phyloP scores from a whole-genome alignment of 2,888 invertebrate genomes.

The Aproaerema taeniolella region DNA sequence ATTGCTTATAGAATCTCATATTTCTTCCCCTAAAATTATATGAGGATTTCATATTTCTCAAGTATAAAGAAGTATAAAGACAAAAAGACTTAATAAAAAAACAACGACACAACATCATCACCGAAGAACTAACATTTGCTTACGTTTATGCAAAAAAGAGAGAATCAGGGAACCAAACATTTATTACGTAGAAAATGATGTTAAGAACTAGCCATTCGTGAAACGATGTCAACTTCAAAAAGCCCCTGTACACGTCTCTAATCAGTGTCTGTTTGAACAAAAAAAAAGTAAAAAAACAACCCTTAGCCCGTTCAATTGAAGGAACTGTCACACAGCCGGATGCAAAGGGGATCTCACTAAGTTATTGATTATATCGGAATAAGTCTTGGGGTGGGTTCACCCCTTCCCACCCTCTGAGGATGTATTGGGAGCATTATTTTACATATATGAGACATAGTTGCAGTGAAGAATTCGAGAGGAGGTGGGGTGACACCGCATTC shows the following conservation, averaged over 20 bases:
- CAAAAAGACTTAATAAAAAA: no score
- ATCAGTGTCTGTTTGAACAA: conserved; percentile 73
- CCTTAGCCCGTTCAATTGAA: conserved; percentile 62
- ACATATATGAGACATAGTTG: conserved; percentile 75
- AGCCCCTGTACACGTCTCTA: conserved; percentile 54
- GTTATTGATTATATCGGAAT: conserved; percentile 79
- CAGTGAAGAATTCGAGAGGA: conserved; percentile 47
- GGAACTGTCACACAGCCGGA: conserved; percentile 73
- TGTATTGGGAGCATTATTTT: conserved; percentile 76
- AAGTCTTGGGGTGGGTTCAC: conserved; percentile 62
- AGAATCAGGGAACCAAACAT: conserved; percentile 43
- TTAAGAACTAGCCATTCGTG: conserved; percentile 48
- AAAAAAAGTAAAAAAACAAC: conserved; percentile 51
- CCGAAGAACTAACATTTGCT: conserved; percentile 17
- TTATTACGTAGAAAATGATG: conserved; percentile 51
- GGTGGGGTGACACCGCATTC: neutral
- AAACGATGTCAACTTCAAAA: conserved; percentile 64
- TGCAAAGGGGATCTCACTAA: conserved; percentile 77
- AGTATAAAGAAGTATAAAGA: no score
- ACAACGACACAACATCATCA: neutral
- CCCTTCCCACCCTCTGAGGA: conserved; percentile 48
- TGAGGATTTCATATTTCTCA: no score
- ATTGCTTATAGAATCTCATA: no score
- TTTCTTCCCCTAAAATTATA: no score
- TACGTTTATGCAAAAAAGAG: conserved; percentile 39